A percentile compares a stretch with the other conserved stretches of the same genome.
These are phyloP conservation scores for Petromus typicus DNA, from an alignment of 2,113 vertebrate species.

Conservation along the genomic window DNA sequence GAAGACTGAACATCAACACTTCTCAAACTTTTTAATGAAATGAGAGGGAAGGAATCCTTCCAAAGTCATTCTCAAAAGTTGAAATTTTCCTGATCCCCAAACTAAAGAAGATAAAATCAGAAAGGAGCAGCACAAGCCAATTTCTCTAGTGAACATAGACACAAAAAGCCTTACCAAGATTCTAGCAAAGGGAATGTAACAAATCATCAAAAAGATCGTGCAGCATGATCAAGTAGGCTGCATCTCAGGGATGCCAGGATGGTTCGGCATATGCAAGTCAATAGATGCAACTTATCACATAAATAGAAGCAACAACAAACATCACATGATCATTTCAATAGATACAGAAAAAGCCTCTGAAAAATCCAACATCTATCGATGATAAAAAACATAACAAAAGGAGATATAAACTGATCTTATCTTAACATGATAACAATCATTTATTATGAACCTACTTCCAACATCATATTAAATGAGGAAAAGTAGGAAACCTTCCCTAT, in stretches of 20 bases:
- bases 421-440: background rate
- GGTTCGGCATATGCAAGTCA: background rate
- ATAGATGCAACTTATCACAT: background rate
- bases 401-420: background rate
- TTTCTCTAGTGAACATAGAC: background rate
- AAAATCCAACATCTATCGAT: background rate
- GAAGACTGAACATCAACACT: background rate
- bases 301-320: background rate
- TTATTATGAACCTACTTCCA: background rate
- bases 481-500: background rate
- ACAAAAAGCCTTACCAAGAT: background rate
- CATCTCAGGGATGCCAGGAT: background rate
- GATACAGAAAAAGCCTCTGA: background rate
- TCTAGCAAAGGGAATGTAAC: background rate
- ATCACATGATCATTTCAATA: background rate
- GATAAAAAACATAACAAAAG: too few species aligned
- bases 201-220: background rate
- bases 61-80: background rate
- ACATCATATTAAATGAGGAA: background rate
- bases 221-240: background rate
- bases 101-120: background rate
- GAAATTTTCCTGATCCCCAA: background rate
- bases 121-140: background rate
- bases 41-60: background rate
- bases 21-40: background rate